Conservation (phyloP, 2,113 vertebrate species). For the Taurulus bubalis region DNA sequence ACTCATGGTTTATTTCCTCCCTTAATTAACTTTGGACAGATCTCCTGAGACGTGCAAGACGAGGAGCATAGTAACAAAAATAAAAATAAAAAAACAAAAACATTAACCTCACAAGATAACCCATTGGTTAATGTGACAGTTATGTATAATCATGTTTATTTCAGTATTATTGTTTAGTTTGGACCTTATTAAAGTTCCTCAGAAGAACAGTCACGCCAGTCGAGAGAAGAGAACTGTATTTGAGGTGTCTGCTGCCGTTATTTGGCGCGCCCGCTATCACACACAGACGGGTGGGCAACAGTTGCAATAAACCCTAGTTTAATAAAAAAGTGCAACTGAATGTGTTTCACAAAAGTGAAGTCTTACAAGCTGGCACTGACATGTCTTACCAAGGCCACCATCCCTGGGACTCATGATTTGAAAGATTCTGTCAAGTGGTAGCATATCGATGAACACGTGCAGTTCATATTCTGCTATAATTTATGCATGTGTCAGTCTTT, state of each 20-base stretch:
- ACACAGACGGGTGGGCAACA: too few relatives aligned
- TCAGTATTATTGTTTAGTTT: too few relatives aligned
- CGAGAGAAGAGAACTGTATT: too few relatives aligned
- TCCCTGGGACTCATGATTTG: not conserved
- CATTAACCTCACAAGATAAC: too few relatives aligned
- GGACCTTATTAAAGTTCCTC: too few relatives aligned
- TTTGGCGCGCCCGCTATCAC: too few relatives aligned
- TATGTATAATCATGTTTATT: too few relatives aligned
- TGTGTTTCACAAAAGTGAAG: not conserved
- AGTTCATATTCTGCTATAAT: slow-evolving; percentile 1
- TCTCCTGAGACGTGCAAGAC: not conserved
- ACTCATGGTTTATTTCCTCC: not conserved
- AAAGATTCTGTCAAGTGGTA: slow-evolving; percentile 11
- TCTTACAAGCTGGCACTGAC: slow-evolving; percentile 7
- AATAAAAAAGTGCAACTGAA: not conserved
- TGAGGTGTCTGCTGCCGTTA: too few relatives aligned
- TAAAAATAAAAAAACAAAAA: too few relatives aligned
- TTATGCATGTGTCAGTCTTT: slow-evolving; percentile 11
- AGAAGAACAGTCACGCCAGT: too few relatives aligned
- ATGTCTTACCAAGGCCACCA: not conserved
- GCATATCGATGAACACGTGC: not conserved
- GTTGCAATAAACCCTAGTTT: not conserved
- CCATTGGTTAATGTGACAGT: too few relatives aligned
- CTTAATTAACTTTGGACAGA: not conserved
- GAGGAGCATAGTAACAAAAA: too few relatives aligned